Conservation (phyloP, 2,888 invertebrate genomes). For the Caenorhabditis doughertyi region DNA sequence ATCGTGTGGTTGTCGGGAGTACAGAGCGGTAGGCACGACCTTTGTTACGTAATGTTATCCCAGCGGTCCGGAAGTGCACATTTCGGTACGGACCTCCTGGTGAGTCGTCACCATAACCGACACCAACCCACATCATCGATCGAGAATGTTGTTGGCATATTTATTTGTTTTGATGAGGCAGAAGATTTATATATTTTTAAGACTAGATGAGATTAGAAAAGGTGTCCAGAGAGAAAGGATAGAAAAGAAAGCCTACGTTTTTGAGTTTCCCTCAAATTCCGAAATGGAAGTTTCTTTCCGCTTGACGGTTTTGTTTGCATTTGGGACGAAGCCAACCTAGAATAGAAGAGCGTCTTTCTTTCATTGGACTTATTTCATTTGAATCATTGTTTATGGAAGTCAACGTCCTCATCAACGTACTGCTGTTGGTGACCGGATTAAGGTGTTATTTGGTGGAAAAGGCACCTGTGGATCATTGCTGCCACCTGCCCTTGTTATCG, state of each 20-base stretch:
- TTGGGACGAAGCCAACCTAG: conserved; percentile 52
- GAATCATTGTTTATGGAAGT: conserved; percentile 51
- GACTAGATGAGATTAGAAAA: conserved; percentile 49
- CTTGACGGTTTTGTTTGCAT: conserved; percentile 65
- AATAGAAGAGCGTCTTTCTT: conserved; percentile 20
- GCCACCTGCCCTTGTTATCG: conserved; percentile 61
- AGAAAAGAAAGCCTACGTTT: conserved; percentile 45
- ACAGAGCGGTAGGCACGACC: conserved; percentile 25
- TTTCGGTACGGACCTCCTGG: conserved; percentile 48
- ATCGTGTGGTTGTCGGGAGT: conserved; percentile 40
- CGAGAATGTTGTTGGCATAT: conserved; percentile 4
- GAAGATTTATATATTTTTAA: conserved; percentile 44
- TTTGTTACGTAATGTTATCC: conserved; percentile 61
- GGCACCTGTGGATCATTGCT: conserved; percentile 59
- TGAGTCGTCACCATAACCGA: conserved; percentile 16
- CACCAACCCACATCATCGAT: conserved; percentile 24
- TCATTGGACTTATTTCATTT: conserved; percentile 26
- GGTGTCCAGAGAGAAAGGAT: conserved; percentile 31
- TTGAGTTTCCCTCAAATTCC: conserved; percentile 57
- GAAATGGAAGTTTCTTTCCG: conserved; percentile 63
- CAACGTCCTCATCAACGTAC: conserved; percentile 43
- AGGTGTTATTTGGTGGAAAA: conserved; percentile 58
- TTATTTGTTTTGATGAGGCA: background rate
- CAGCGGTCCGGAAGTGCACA: conserved; percentile 58
- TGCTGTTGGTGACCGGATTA: conserved; percentile 43